Evolutionary conservation across 2,797 vertebrate genomes (phyloP), one percentile per base, ranked within the genome.

Genomic region (Ibycter americanus): DNA sequence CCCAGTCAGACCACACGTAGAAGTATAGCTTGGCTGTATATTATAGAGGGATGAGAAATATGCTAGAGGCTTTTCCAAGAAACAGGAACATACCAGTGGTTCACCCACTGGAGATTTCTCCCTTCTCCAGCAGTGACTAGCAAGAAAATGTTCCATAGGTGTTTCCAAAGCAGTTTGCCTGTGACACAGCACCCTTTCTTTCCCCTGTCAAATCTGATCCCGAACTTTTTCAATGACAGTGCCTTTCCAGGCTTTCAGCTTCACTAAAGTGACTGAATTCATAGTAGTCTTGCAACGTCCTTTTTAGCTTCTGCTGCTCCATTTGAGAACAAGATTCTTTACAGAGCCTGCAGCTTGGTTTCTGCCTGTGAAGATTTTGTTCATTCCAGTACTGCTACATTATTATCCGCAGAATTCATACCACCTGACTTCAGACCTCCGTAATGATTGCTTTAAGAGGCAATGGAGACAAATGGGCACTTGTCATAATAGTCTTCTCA

Each of bases 101-200:
- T 77, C 9, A 15, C 8, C 13, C 16, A 12, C 5, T n/a, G 15
- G 52, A 85, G 21, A 1, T 65, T 55, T 52, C 23, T 29, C 49
- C 7, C 2, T 1, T 32, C 18, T 74, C 9, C 23, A 76, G 34
- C 22, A 0, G 0, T 46, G 13, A 13, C 8, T 54, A 18, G 19
- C 8, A 73, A 54, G 38, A 79, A 66, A 4, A 4, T 21, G 70
- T 46, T 63, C 11, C 5, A 14, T 12, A 72, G 20, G 16, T 79
- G 23, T 47, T 80, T 76, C 36, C 72, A 65, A 44, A 47, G 44
- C 8, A 42, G 14, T 36, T 44, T 73, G 36, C 25, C 6, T 36
- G 29, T 42, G 47, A 27, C 67, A 71, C 15, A 58, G 4, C 26
- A 76, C 16, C 7, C 15, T 68, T 68, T 55, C 36, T 54, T 21